Conservation (phyloP, 2,797 vertebrate species). For the Aeoliscus strigatus region DNA sequence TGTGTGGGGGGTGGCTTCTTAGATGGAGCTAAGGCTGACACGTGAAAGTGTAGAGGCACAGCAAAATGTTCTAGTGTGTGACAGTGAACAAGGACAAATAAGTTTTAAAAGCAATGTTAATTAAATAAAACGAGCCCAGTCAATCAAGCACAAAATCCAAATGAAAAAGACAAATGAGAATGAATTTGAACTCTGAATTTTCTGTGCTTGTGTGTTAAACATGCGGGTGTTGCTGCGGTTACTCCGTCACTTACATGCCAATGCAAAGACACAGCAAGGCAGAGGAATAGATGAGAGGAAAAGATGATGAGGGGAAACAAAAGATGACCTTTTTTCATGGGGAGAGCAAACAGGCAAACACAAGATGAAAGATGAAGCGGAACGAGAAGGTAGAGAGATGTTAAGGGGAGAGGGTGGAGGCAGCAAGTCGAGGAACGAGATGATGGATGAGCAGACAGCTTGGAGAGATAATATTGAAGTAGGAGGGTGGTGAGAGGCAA, state of each 20-base stretch:
- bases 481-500: too few relatives aligned
- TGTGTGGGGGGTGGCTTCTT: constrained; percentile 15
- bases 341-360: constrained; percentile 13
- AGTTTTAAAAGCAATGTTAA: constrained; percentile 1
- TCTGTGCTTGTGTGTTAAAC: neutral
- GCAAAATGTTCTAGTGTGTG: constrained; percentile 4
- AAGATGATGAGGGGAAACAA: constrained; percentile 6
- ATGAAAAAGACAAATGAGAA: constrained; percentile 1
- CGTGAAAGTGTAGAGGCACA: constrained; percentile 1
- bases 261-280: constrained; percentile 3
- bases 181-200: constrained; percentile 10
- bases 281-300: constrained; percentile 13
- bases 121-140: neutral
- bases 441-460: constrained; percentile 7
- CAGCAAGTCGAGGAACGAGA: constrained; percentile 2
- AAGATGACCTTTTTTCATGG: constrained; percentile 1
- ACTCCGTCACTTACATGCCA: neutral
- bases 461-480: too few relatives aligned
- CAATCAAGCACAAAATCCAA: constrained; percentile 4
- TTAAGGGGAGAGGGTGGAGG: neutral
- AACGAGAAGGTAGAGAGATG: neutral
- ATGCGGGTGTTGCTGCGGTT: constrained; percentile 7
- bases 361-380: neutral
- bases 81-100: constrained; percentile 1
- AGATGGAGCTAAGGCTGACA: constrained; percentile 2